Evolutionary conservation across 2,113 vertebrate genomes (phyloP), one percentile per base, ranked within the genome.

Genomic region (Paradoxurus hermaphroditus): DNA sequence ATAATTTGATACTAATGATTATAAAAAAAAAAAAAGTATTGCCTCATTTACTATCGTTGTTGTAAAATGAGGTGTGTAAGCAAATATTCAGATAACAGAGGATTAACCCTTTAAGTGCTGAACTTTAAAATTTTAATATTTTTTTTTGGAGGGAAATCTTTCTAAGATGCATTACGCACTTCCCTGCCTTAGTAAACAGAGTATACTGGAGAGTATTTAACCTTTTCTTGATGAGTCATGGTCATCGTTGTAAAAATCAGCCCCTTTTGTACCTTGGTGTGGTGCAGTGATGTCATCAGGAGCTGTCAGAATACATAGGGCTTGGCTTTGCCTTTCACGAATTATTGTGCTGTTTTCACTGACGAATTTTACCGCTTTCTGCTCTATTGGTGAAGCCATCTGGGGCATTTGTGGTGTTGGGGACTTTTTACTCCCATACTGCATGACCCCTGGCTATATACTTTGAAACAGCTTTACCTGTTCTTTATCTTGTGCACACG

Each of bases 1-100:
- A 98, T 97, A 91, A 98, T 98, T 98, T 98, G 97, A 96, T 98
- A 98, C 98, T 97, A 98, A 98, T 98, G 95, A 97, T 0, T 0
- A 98, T 97, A 89, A 67, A 65, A 95, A 87, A n/a, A n/a, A n/a
- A 94, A 95, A 96, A 93, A 95, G 78, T 41, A 84, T 94, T 82
- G 97, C 92, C 96, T 97, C 97, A 92, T 68, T 97, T 93, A 86
- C 87, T 93, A 96, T 86, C 79, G 75, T 94, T 95, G 77, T 91
- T 93, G 90, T 94, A 86, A 96, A 97, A 95, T 87, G 90, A 96
- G 92, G 87, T 41, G 34, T 49, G n/a, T 93, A 85, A 78, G 90
- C 72, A 92, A 89, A 79, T 97, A 96, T 96, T 97, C 96, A 92
- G 84, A 96, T 92, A 90, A 96, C 92, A 67, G 96, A 98, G 94